Percentiles rank a stretch among this genome's conserved stretches.
phyloP scores from a whole-genome alignment of 2,797 vertebrate genomes.

The Acipenser transmontanus region DNA sequence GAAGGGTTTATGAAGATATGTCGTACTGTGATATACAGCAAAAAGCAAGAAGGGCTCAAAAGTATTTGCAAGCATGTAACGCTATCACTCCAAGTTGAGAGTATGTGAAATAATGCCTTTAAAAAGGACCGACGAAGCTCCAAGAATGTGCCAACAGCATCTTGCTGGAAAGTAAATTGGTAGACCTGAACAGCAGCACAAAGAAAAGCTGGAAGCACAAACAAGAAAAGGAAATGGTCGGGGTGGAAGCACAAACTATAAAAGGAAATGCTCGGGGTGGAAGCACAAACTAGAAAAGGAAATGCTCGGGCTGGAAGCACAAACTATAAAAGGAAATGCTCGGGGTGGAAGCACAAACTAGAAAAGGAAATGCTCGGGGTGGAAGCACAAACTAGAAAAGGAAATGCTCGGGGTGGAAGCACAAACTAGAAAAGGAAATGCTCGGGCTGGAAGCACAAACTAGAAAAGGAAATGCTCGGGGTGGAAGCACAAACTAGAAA shows the following conservation, averaged over 20 bases:
- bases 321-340: not conserved
- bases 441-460: not conserved
- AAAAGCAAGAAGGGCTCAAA: no score
- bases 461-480: not conserved
- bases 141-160: no score
- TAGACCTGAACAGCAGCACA: no score
- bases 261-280: not conserved
- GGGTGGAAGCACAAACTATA: not conserved
- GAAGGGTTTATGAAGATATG: no score
- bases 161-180: no score
- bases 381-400: not conserved
- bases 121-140: no score
- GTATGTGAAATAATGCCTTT: no score
- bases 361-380: not conserved
- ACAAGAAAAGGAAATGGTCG: not conserved
- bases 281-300: not conserved
- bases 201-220: not conserved
- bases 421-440: not conserved
- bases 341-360: not conserved
- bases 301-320: not conserved
- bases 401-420: not conserved
- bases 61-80: no score
- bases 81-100: no score
- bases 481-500: not conserved
- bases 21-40: no score